Evolutionary conservation across 2,797 vertebrate species (phyloP).

Genomic region (Sardinella longiceps): DNA sequence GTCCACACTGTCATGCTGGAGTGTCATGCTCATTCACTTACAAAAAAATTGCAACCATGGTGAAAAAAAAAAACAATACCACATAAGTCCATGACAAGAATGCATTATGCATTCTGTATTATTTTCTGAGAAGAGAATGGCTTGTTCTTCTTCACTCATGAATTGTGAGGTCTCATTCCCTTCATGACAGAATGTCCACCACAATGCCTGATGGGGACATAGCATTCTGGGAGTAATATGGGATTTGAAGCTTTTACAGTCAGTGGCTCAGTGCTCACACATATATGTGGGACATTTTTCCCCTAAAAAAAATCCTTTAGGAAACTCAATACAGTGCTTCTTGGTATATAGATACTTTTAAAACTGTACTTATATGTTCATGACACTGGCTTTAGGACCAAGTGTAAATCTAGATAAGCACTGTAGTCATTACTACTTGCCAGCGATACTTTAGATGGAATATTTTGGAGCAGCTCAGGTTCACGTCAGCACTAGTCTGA

Average conservation of each 20-base stretch:
- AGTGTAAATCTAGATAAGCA: neutral
- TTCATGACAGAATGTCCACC: neutral
- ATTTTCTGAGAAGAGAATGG: constrained; percentile 7
- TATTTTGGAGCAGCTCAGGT: constrained; percentile 5
- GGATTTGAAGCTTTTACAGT: constrained; percentile 18
- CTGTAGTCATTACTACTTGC: neutral
- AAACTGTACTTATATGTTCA: neutral
- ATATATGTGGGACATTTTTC: neutral
- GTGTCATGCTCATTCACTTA: constrained; percentile 67
- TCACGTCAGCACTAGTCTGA: constrained; percentile 31
- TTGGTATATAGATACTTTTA: neutral
- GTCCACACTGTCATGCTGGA: constrained; percentile 65
- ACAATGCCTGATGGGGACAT: neutral
- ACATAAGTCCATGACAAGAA: neutral
- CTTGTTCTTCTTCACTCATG: constrained; percentile 1
- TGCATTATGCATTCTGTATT: constrained; percentile 27
- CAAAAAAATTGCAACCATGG: neutral
- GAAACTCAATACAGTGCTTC: neutral
- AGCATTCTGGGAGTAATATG: constrained; percentile 32
- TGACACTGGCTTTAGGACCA: neutral
- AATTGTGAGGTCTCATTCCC: neutral
- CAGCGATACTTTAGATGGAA: neutral
- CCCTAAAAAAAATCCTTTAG: neutral
- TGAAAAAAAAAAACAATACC: constrained; percentile 9
- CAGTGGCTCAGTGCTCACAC: no score